A percentile compares a stretch with the other conserved stretches of the same genome.
Evolutionary conservation across 2,113 vertebrate genomes (phyloP).

Genomic region (Apeltes quadracus): DNA sequence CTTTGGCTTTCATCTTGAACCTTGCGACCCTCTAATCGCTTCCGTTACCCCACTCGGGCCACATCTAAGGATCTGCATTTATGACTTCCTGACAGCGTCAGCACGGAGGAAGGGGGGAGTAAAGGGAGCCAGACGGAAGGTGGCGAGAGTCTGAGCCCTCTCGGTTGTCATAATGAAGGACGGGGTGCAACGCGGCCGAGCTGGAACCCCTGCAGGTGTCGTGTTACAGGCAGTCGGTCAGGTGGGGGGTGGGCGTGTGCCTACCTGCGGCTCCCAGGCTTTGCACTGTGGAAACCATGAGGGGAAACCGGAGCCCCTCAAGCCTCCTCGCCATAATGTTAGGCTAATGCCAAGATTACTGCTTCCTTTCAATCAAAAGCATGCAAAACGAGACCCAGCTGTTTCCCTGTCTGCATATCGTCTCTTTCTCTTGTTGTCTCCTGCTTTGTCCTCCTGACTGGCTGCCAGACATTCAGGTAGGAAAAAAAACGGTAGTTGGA

Average conservation of each 20-base stretch:
- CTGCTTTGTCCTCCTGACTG: constrained; percentile 42
- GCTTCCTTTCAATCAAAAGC: constrained; percentile 65
- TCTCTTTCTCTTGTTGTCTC: constrained; percentile 39
- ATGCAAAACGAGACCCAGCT: constrained; percentile 4
- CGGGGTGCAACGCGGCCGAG: constrained; percentile 36
- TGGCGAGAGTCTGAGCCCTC: constrained; percentile 24
- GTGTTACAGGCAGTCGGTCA: constrained; percentile 43
- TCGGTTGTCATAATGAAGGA: constrained; percentile 50
- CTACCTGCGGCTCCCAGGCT: constrained; percentile 56
- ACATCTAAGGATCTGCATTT: constrained; percentile 63
- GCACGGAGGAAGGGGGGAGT: not conserved
- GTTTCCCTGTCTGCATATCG: constrained; percentile 17
- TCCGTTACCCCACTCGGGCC: constrained; percentile 21
- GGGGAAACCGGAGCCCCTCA: constrained; percentile 54
- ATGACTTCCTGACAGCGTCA: constrained; percentile 53
- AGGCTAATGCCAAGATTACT: constrained; percentile 66
- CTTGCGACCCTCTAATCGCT: constrained; percentile 56
- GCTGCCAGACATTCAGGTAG: constrained; percentile 49
- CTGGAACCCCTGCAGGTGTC: constrained; percentile 42
- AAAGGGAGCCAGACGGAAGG: constrained; percentile 28
- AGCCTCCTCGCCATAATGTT: constrained; percentile 53
- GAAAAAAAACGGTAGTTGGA: constrained; percentile 30
- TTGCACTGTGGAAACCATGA: constrained; percentile 35
- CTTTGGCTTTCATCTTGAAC: constrained; percentile 65
- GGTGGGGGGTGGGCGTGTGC: constrained; percentile 50